phyloP scores from a whole-genome alignment of 1,140 invertebrate genomes.

The Heliothis subflexa region DNA sequence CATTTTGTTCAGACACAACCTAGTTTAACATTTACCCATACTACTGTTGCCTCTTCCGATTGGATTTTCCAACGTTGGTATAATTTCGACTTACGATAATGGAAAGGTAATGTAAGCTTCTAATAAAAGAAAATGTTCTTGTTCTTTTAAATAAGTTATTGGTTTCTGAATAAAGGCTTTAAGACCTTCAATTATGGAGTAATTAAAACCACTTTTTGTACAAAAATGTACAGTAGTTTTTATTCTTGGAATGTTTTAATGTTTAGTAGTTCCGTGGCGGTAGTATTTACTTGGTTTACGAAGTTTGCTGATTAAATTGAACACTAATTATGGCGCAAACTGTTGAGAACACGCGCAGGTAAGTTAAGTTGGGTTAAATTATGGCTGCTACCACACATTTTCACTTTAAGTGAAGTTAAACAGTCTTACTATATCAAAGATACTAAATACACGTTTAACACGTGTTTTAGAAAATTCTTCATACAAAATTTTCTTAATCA shows the following conservation, averaged over 20 bases:
- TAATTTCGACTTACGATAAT: constrained; percentile 1
- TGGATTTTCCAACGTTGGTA: not conserved
- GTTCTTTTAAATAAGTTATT: not conserved
- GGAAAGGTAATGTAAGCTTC: constrained; percentile 1
- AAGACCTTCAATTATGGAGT: no score
- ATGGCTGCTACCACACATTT: not conserved
- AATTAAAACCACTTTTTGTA: not conserved
- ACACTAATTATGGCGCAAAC: constrained; percentile 20
- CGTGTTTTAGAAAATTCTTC: no score
- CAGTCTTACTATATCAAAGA: no score
- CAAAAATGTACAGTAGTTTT: not conserved
- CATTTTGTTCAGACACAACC: constrained; percentile 53
- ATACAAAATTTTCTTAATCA: no score
- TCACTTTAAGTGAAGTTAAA: not conserved
- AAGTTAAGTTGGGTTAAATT: not conserved
- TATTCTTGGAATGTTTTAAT: not conserved
- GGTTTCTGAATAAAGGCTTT: not conserved
- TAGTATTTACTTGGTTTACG: constrained; percentile 6
- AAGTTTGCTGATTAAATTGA: constrained; percentile 25
- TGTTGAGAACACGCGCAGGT: constrained; percentile 1
- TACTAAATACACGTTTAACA: no score
- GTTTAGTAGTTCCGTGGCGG: not conserved
- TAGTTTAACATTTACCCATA: constrained; percentile 48
- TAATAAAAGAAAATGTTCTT: not conserved
- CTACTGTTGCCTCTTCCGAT: constrained; percentile 16